Percentiles rank a stretch among this genome's conserved stretches.
phyloP scores from a whole-genome alignment of 1,140 invertebrate genomes.

The Zaprionus camerounensis region DNA sequence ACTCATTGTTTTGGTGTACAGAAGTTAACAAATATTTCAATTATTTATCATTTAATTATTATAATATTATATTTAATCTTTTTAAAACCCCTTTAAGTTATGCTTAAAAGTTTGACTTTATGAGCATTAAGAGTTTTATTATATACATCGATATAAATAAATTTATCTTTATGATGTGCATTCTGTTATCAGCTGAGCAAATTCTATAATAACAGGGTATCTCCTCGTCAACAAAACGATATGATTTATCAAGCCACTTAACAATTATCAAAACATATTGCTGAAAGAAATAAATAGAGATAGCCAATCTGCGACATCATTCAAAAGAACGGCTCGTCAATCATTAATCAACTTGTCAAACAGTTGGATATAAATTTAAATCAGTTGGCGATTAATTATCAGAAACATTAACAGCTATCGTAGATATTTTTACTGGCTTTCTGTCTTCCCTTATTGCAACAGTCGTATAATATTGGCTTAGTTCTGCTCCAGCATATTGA shows the following conservation, averaged over 20 bases:
- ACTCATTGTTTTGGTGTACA: background rate
- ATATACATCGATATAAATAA: no score
- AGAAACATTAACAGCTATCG: background rate
- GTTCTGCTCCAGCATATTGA: constrained; percentile 6
- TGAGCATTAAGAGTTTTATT: no score
- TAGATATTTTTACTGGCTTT: background rate
- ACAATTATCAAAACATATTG: background rate
- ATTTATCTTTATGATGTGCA: background rate
- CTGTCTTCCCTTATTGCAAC: background rate
- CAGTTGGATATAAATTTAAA: background rate
- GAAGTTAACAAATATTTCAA: background rate
- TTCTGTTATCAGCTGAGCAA: background rate
- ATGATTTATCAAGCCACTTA: background rate
- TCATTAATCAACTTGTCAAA: background rate
- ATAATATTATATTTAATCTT: no score
- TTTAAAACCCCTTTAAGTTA: fast-evolving
- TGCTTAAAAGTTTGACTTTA: background rate
- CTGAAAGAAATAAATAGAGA: background rate
- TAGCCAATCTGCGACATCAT: background rate
- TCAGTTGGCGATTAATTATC: background rate
- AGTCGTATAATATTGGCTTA: background rate
- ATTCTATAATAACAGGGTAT: background rate
- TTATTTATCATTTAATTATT: background rate
- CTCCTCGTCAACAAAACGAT: background rate
- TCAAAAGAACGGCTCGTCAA: background rate